Conservation (phyloP, 1,140 invertebrate genomes). For the Trachelipus rathkii region DNA sequence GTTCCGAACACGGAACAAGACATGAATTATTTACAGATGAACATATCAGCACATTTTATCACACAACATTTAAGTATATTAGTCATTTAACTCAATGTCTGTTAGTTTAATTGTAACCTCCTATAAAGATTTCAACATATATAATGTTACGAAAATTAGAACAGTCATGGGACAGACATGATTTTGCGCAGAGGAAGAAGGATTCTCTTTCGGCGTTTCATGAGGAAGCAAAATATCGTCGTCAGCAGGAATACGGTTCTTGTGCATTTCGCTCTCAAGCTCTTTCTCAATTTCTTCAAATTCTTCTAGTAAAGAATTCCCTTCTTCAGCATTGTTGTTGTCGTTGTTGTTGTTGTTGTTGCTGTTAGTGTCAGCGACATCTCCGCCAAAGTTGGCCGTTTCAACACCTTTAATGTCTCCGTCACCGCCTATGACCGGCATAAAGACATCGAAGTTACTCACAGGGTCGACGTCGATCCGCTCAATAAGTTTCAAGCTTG, state of each 20-base stretch:
- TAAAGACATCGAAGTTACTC: slow-evolving; percentile 1
- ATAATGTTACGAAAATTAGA: no score
- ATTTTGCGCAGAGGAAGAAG: neutral
- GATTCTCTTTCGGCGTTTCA: neutral
- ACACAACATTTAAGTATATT: no score
- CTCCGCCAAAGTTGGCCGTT: neutral
- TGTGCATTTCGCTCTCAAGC: neutral
- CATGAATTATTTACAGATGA: no score
- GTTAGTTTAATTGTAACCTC: no score
- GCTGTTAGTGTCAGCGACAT: neutral
- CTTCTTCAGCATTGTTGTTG: neutral
- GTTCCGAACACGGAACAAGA: no score
- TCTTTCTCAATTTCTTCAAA: neutral
- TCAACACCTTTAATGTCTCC: slow-evolving; percentile 2
- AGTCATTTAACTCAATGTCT: no score
- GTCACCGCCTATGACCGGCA: neutral
- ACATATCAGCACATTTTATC: no score
- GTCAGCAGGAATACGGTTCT: neutral
- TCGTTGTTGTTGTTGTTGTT: neutral
- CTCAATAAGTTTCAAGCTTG: neutral
- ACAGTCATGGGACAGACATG: no score
- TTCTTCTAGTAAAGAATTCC: neutral
- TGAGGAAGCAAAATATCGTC: neutral
- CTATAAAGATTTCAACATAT: no score
- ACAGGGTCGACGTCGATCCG: neutral